Conservation (phyloP, 2,797 vertebrate species). For the Sebastes cheni region DNA sequence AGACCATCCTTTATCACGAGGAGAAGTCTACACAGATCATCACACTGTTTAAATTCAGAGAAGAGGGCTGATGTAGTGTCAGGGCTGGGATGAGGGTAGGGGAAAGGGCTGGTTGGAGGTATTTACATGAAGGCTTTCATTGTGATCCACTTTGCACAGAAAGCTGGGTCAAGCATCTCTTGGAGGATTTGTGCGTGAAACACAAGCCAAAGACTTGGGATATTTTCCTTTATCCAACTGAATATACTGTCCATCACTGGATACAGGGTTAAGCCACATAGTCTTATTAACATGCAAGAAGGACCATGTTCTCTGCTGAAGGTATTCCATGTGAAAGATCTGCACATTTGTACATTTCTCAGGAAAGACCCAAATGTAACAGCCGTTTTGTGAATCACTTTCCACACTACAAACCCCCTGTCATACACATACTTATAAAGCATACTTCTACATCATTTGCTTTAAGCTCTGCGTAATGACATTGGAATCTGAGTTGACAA, state of each 20-base stretch:
- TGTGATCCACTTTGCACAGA: conserved; percentile 60
- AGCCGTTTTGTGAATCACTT: conserved; percentile 39
- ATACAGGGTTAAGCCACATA: conserved; percentile 42
- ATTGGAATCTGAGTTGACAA: conserved; percentile 79
- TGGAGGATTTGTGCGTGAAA: conserved; percentile 36
- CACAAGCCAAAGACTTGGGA: conserved; percentile 46
- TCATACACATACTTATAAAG: conserved; percentile 86
- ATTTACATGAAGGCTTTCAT: conserved; percentile 71
- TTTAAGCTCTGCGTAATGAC: conserved; percentile 82
- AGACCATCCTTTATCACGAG: conserved; percentile 26
- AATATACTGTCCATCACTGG: conserved; percentile 52
- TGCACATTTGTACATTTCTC: conserved; percentile 70
- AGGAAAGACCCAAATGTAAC: conserved; percentile 52
- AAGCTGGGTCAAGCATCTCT: conserved; percentile 53
- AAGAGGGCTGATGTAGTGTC: conserved; percentile 60
- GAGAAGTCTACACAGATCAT: conserved; percentile 21
- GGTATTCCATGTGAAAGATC: conserved; percentile 63
- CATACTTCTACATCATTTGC: conserved; percentile 85
- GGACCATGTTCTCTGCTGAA: conserved; percentile 43
- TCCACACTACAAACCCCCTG: conserved; percentile 59
- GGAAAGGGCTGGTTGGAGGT: conserved; percentile 52
- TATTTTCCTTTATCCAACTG: conserved; percentile 46
- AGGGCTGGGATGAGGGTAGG: conserved; percentile 31
- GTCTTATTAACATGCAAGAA: conserved; percentile 62
- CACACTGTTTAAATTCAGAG: conserved; percentile 46